Conservation (phyloP, 2,113 vertebrate genomes). For the Takifugu bimaculatus region DNA sequence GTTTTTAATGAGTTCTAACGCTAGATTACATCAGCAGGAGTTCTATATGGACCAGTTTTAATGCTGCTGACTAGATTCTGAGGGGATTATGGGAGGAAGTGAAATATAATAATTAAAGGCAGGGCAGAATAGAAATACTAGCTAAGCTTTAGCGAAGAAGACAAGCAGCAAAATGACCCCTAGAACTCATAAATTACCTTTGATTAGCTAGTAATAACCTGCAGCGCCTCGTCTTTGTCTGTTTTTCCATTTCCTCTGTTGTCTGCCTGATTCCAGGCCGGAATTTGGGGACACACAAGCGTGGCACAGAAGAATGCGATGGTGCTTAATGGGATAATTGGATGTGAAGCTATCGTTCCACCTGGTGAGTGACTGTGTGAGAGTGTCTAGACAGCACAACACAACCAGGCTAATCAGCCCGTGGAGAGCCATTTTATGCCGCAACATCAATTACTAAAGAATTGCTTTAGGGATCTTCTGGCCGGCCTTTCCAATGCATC, state of each 20-base stretch:
- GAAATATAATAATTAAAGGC: too few species aligned
- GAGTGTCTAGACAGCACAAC: conserved; percentile 25
- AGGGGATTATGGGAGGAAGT: too few species aligned
- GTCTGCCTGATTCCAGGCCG: conserved; percentile 3
- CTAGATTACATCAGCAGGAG: too few species aligned
- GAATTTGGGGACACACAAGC: conserved; percentile 13
- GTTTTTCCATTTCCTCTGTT: too few species aligned
- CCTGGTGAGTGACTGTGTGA: conserved; percentile 51
- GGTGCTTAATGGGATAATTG: conserved; percentile 56
- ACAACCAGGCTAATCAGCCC: conserved; percentile 60
- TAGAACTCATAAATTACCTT: too few species aligned
- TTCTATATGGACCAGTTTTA: too few species aligned
- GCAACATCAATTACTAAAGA: conserved; percentile 69
- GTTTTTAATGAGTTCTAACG: too few species aligned
- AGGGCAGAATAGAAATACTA: too few species aligned
- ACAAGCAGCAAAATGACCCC: too few species aligned
- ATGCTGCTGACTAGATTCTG: too few species aligned
- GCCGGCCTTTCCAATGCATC: conserved; percentile 59
- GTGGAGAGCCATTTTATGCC: conserved; percentile 64
- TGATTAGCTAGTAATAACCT: conserved; percentile 10
- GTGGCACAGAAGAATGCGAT: conserved; percentile 21
- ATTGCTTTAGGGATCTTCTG: conserved; percentile 68
- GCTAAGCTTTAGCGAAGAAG: too few species aligned
- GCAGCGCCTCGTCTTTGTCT: neutral
- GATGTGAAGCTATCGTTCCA: conserved; percentile 58